Evolutionary conservation across 1,140 invertebrate genomes (phyloP).

Genomic region (Phymorhynchus buccinoides): DNA sequence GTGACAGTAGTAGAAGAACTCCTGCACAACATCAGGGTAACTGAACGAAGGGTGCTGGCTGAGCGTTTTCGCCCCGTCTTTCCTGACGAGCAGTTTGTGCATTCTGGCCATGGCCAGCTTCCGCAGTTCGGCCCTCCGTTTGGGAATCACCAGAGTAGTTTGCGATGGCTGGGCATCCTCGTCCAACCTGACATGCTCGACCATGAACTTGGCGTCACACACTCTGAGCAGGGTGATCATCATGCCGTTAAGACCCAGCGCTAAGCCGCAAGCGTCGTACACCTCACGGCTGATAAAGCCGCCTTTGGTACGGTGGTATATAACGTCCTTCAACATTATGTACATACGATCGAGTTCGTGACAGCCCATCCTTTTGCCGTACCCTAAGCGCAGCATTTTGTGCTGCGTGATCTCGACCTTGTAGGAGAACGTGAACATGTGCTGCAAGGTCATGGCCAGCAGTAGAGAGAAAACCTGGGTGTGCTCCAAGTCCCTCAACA

Average conservation of each 20-base stretch:
- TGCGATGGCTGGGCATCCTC: background rate
- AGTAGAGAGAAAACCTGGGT: background rate
- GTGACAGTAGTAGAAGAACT: background rate
- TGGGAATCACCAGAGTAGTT: background rate
- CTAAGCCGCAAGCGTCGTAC: background rate
- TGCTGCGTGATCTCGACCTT: background rate
- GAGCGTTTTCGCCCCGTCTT: background rate
- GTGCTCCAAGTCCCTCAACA: background rate
- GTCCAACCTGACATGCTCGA: background rate
- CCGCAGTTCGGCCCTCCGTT: background rate
- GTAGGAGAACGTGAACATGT: background rate
- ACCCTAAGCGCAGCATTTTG: background rate
- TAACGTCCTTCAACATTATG: background rate
- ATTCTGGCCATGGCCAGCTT: background rate
- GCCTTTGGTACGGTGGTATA: background rate
- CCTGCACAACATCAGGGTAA: background rate
- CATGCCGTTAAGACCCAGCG: background rate
- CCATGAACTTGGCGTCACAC: slow-evolving; percentile 13
- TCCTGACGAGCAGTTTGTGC: background rate
- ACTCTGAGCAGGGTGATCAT: background rate
- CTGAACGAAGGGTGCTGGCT: background rate
- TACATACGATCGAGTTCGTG: background rate
- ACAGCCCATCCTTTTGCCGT: background rate
- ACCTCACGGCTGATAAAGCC: background rate
- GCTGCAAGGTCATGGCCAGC: background rate